Percentiles rank a stretch among this genome's conserved stretches.
Conservation (phyloP, 2,888 invertebrate species). For the Camponotus fellah region DNA sequence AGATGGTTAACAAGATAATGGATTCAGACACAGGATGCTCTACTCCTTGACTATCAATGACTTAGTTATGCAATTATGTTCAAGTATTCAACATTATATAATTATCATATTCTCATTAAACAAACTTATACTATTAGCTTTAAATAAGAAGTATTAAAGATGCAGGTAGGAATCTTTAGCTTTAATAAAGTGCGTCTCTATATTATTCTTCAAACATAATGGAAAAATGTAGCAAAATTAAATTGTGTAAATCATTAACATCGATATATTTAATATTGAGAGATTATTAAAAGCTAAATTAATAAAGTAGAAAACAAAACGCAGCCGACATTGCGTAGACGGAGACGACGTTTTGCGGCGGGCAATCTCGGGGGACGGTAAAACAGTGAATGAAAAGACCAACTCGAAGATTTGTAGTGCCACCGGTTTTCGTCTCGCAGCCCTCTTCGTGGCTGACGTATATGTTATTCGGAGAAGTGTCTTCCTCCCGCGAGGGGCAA, state of each 20-base stretch:
- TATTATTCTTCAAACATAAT: not conserved
- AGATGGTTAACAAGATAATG: constrained; percentile 83
- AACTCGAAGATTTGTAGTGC: constrained; percentile 59
- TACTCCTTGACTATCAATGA: constrained; percentile 84
- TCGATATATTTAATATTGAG: not conserved
- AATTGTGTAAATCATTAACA: not conserved
- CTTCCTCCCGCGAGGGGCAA: constrained; percentile 49
- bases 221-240: not conserved
- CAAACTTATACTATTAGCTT: not conserved
- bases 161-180: not conserved
- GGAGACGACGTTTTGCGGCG: constrained; percentile 30
- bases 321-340: not conserved
- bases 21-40: constrained; percentile 82
- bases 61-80: constrained; percentile 56
- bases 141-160: not conserved
- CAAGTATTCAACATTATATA: not conserved
- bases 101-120: not conserved
- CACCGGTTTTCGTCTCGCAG: constrained; percentile 68
- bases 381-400: constrained; percentile 70
- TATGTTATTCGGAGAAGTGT: constrained; percentile 72
- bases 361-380: constrained; percentile 28
- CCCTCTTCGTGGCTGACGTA: constrained; percentile 73
- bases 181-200: not conserved
- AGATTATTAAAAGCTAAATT: not conserved
- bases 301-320: not conserved